Conservation (phyloP, 1,140 invertebrate species). For the Oryzaephilus surinamensis region DNA sequence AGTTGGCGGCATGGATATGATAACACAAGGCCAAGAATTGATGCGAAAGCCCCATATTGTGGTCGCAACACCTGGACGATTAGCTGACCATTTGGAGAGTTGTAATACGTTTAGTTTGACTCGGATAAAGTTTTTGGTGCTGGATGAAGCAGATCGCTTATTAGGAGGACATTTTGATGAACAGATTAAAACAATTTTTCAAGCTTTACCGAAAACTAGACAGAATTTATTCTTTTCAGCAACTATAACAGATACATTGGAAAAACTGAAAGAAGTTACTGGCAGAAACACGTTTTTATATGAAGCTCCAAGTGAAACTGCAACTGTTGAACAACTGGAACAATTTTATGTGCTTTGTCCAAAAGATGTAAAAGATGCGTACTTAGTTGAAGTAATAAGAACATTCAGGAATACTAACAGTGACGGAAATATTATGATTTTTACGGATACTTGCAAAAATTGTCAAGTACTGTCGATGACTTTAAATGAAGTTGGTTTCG, state of each 20-base stretch:
- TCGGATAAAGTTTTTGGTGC: conserved; percentile 73
- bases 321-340: conserved; percentile 78
- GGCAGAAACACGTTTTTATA: conserved; percentile 46
- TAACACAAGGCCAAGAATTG: conserved; percentile 78
- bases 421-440: conserved; percentile 80
- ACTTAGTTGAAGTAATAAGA: conserved; percentile 79
- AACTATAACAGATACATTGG: conserved; percentile 81
- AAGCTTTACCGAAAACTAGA: conserved; percentile 63
- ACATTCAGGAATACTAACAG: conserved; percentile 61
- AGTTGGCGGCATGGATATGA: conserved; percentile 89
- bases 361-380: conserved; percentile 84
- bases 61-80: conserved; percentile 82
- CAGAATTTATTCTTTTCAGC: conserved; percentile 92
- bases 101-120: conserved; percentile 73
- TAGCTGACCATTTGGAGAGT: conserved; percentile 77
- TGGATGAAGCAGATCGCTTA: conserved; percentile 85
- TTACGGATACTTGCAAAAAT: conserved; percentile 85
- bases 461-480: conserved; percentile 80
- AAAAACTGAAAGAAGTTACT: conserved; percentile 58
- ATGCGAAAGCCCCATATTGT: conserved; percentile 86
- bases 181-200: conserved; percentile 74
- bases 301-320: conserved; percentile 55
- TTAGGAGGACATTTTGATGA: conserved; percentile 60
- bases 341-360: conserved; percentile 88
- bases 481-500: conserved; percentile 73